Conservation (phyloP, 92 coral and sea anemone genomes). For the Heteractis magnifica region DNA sequence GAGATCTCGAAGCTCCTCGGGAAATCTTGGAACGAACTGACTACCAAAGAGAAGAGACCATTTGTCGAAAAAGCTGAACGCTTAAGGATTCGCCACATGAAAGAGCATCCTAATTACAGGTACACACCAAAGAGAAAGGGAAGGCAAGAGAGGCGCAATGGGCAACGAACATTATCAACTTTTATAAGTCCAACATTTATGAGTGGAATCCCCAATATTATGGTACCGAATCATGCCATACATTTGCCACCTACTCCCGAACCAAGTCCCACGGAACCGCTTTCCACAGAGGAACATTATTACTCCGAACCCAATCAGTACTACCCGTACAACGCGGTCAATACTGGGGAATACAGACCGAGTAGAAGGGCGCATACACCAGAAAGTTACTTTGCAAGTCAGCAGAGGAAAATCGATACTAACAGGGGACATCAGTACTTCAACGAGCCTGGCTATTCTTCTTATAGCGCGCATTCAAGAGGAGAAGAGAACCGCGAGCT, state of each 20-base stretch:
- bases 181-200: constrained; percentile 64
- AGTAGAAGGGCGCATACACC: constrained; percentile 9
- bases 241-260: constrained; percentile 78
- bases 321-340: constrained; percentile 39
- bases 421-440: constrained; percentile 8
- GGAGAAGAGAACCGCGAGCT: neutral
- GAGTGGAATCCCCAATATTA: constrained; percentile 54
- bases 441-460: neutral
- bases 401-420: constrained; percentile 17
- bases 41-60: constrained; percentile 98
- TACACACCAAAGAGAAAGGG: constrained; percentile 88
- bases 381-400: constrained; percentile 15
- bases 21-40: constrained; percentile 98
- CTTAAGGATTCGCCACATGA: constrained; percentile 94
- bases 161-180: constrained; percentile 60
- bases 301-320: constrained; percentile 31
- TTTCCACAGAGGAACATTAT: constrained; percentile 26
- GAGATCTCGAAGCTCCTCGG: constrained; percentile 97
- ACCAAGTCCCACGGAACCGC: constrained; percentile 53
- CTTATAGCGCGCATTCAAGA: neutral
- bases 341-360: constrained; percentile 36
- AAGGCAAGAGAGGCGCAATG: constrained; percentile 66
- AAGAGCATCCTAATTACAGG: constrained; percentile 94
- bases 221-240: constrained; percentile 52
- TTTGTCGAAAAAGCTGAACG: constrained; percentile 99